phyloP scores from a whole-genome alignment of 2,113 vertebrate species.

The Bufo bufo region DNA sequence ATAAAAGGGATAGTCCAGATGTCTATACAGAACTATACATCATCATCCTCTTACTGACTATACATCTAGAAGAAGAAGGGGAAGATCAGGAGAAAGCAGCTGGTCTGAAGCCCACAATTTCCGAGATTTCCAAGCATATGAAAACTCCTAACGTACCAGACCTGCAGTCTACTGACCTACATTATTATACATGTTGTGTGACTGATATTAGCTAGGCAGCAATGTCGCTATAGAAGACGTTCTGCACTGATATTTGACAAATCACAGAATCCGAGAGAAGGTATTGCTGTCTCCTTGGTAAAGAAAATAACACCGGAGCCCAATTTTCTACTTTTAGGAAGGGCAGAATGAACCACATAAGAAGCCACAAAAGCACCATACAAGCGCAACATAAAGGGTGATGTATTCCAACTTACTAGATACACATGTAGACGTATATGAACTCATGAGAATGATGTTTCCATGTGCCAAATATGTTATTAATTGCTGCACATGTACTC shows the following conservation, averaged over 20 bases:
- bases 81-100: too few species aligned
- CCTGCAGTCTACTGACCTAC: constrained; percentile 17
- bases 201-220: neutral
- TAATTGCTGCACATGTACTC: neutral
- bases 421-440: neutral
- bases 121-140: neutral
- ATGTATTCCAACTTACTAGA: neutral
- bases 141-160: neutral
- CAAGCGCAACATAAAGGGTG: neutral
- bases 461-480: neutral
- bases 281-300: neutral
- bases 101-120: neutral
- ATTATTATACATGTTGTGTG: neutral
- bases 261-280: neutral
- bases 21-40: neutral
- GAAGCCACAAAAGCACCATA: neutral
- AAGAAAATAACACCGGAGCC: neutral
- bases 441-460: neutral
- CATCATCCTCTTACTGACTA: neutral
- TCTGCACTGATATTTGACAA: neutral
- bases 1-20: neutral
- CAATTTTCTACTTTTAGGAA: neutral
- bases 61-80: neutral
- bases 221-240: too few species aligned
- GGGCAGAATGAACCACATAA: neutral